Conservation (phyloP, 2,888 invertebrate species). For the Meteorus cinctellus region DNA sequence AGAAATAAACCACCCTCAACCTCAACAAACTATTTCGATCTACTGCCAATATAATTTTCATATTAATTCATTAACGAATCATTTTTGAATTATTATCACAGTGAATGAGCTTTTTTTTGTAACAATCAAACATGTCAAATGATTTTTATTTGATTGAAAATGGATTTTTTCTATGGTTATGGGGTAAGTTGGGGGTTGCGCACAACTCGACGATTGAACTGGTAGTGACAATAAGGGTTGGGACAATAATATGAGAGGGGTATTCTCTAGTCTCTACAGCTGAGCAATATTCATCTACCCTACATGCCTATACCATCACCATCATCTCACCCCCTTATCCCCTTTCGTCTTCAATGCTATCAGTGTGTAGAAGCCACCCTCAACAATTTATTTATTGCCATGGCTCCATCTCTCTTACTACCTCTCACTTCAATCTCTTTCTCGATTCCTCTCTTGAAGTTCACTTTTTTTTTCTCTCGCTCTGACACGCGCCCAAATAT, state of each 20-base stretch:
- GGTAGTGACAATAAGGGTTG: slow-evolving; percentile 59
- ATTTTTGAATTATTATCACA: not conserved
- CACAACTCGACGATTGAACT: slow-evolving; percentile 50
- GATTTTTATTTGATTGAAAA: slow-evolving; percentile 18
- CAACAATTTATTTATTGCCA: slow-evolving; percentile 74
- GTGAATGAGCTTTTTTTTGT: not conserved
- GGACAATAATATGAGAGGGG: slow-evolving; percentile 71
- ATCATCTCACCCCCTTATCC: not conserved
- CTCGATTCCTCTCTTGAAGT: not conserved
- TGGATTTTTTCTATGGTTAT: slow-evolving; percentile 23
- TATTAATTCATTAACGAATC: slow-evolving; percentile 17
- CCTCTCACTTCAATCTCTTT: not conserved
- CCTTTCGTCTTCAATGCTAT: slow-evolving; percentile 66
- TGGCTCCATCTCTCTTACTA: slow-evolving; percentile 34
- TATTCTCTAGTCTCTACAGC: slow-evolving; percentile 64
- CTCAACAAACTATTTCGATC: not conserved
- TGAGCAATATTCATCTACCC: slow-evolving; percentile 72
- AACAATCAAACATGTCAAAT: not conserved
- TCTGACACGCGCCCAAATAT: slow-evolving; percentile 46
- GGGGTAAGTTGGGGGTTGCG: slow-evolving; percentile 21
- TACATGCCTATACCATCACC: slow-evolving; percentile 63
- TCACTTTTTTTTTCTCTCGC: not conserved
- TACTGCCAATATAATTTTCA: slow-evolving; percentile 18
- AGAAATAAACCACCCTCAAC: slow-evolving; percentile 53
- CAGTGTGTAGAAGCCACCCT: slow-evolving; percentile 56